Evolutionary conservation across 1,140 invertebrate species (phyloP), one percentile per base, ranked within the genome.

Genomic region (Zaprionus africanus): DNA sequence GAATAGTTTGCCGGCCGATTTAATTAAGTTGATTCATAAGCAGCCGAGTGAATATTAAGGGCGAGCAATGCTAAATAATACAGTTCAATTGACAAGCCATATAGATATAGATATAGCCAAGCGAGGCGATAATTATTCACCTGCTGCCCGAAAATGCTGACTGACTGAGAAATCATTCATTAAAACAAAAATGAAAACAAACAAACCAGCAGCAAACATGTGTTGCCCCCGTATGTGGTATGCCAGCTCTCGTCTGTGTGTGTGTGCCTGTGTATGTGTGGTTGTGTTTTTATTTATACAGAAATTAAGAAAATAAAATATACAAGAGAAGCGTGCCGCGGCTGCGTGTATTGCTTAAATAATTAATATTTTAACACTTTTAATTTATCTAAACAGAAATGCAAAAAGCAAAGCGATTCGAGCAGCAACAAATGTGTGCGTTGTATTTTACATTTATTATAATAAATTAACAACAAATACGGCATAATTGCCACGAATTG

Each of bases 361-460:
- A 90, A 91, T 91, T 91, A 91, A 91, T 88, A 91, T 84, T 86
- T 83, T 91, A 87, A 87, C 81, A 87, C 83, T 82, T 82, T 69
- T 46, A 86, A 81, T 84, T 88, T 84, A 76, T 80, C 78, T 83
- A 68, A 64, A 49, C 41, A 26, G 34, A 56, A 74, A 46, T 26
- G 57, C 22, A 65, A 81, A 24, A 69, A 53, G 41, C 41, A 64
- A 62, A 38, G 46, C 75, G 46, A 51, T 51, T 19, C 59, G 54
- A 67, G 60, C 71, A 67, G 60, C 71, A 79, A 76, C 63, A 78
- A 79, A 72, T 68, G 63, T 70, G 62, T 79, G 76, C 60, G 76
- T 65, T 84, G 71, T 81, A 76, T 85, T 90, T 90, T 90, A 90
- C 85, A 90, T 90, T 85, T 82, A 90, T 90, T 90, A 90, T 90